A percentile compares a stretch with the other conserved stretches of the same genome.
These are phyloP conservation scores for Rhopilema esculentum DNA, from an alignment of 30 jellyfish, hydroid and myxozoan species.

Conservation along the genomic window DNA sequence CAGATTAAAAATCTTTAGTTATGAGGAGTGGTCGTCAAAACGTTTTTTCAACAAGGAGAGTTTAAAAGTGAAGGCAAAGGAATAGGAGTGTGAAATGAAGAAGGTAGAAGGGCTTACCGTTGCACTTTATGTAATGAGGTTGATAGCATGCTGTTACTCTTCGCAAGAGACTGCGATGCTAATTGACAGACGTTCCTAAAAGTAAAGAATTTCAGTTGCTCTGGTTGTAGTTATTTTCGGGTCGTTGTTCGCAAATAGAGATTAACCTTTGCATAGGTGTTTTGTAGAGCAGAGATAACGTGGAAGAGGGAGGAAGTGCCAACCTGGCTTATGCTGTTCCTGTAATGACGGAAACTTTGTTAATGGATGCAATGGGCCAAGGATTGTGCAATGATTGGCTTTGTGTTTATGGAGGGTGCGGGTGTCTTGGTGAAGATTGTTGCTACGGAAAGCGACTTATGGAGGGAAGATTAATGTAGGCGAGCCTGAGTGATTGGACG, in stretches of 20 bases:
- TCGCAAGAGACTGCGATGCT: constrained; percentile 70
- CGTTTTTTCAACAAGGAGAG: neutral
- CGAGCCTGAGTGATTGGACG: constrained; percentile 42
- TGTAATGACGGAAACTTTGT: constrained; percentile 77
- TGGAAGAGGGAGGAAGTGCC: neutral
- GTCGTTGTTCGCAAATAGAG: no score
- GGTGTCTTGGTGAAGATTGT: no score
- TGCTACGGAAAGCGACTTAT: no score
- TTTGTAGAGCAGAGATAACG: no score
- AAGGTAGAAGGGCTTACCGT: constrained; percentile 23
- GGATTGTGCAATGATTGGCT: no score
- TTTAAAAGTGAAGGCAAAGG: neutral
- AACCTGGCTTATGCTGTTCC: constrained; percentile 83
- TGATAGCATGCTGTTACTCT: constrained; percentile 60
- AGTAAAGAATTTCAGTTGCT: no score
- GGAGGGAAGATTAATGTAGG: constrained; percentile 65
- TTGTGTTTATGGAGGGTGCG: no score
- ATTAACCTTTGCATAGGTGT: no score
- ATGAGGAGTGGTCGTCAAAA: neutral
- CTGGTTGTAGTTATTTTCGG: no score
- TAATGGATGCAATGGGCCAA: constrained; percentile 73
- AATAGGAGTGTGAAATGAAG: neutral
- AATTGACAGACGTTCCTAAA: constrained; percentile 70
- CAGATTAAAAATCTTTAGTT: no score
- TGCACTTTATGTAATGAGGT: constrained; percentile 74